Evolutionary conservation across 2,888 invertebrate species (phyloP), one percentile per base, ranked within the genome.

Genomic region (Junonia oenone): DNA sequence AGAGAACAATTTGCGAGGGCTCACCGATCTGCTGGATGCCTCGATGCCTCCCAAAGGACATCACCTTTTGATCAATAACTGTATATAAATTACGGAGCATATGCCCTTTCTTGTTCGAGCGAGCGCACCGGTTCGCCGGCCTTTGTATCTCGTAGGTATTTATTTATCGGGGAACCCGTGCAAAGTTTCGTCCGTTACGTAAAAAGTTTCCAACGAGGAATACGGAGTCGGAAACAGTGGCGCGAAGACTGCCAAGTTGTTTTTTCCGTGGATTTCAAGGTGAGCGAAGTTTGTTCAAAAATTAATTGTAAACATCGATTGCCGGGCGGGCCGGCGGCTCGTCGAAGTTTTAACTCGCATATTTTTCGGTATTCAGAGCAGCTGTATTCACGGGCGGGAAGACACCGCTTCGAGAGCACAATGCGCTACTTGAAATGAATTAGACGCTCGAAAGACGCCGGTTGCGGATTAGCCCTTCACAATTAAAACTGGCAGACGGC

Each of bases 31-130:
- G 68, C 66, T 71, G 72, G 73, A 81, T 83, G 88, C 81, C 76
- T 78, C 79, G 78, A 72, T 88, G 89, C 76, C 70, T 82, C 69
- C 82, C 80, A 89, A 90, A 88, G 88, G 89, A 83, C 79, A 72
- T 73, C 78, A 81, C 83, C 90, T 86, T 90, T 90, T 90, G 90
- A 90, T 90, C 90, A 90, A 88, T 88, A 89, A 87, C 83, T 89
- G 88, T 90, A 89, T 83, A 88, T 86, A 88, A 89, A 88, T 89
- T 88, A 85, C 82, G 68, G 69, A 83, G 80, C 89, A 89, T 84
- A 87, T 90, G 89, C 82, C 87, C 85, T 82, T 86, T 80, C 72
- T 73, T 83, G 89, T 79, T 85, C 78, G 72, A 78, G 72, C 73
- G 78, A 81, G 75, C 84, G 79, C 75, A 79, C 74, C 68, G 75